phyloP scores from a whole-genome alignment of 1,140 invertebrate genomes.

The Alviniconcha marisindica region DNA sequence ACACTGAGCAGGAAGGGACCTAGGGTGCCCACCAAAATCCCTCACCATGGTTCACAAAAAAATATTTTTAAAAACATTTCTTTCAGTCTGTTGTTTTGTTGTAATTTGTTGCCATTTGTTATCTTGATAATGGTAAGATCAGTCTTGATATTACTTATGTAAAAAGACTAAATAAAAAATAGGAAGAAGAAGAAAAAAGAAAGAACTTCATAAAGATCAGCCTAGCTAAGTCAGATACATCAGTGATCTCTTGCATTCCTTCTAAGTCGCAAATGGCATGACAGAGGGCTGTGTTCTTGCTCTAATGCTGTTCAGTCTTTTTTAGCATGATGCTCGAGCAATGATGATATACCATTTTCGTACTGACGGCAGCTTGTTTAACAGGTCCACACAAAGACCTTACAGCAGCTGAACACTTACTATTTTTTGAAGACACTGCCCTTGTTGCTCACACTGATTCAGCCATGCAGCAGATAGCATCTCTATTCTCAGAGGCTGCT shows the following conservation, averaged over 20 bases:
- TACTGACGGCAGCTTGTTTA: neutral
- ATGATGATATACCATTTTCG: neutral
- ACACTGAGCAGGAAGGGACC: neutral
- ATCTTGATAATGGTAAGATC: too few relatives aligned
- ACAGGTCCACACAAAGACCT: slow-evolving; percentile 33
- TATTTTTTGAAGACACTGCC: slow-evolving; percentile 21
- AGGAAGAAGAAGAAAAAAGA: too few relatives aligned
- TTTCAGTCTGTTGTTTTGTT: too few relatives aligned
- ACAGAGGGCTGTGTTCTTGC: neutral
- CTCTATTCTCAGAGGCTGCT: slow-evolving; percentile 18
- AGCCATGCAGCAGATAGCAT: slow-evolving; percentile 14
- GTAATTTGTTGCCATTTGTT: too few relatives aligned
- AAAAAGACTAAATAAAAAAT: too few relatives aligned
- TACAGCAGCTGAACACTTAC: slow-evolving; percentile 23
- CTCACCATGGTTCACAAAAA: too few relatives aligned
- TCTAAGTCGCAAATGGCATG: neutral
- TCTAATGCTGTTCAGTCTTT: neutral
- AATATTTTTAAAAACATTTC: too few relatives aligned
- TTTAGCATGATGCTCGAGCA: neutral
- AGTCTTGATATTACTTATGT: too few relatives aligned
- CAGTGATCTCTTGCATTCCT: neutral
- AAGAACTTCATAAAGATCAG: neutral
- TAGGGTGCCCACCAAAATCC: neutral
- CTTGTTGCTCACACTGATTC: slow-evolving; percentile 26
- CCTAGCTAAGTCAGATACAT: neutral